These are phyloP conservation scores for Ligdia adustata DNA, from an alignment of 2,888 invertebrate species.

Conservation along the genomic window DNA sequence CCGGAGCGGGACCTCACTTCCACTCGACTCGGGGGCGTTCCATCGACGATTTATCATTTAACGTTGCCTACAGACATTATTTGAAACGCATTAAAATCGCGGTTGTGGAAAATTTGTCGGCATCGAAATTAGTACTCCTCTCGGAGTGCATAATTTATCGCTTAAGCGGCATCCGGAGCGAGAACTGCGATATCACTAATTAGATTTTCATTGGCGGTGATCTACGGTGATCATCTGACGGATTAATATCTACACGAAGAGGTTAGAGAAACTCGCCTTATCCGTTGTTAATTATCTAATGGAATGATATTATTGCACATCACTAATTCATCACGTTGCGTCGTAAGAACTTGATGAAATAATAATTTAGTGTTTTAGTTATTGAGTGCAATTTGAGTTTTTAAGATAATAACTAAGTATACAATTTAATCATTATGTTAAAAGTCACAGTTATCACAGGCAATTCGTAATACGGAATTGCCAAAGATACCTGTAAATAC, in stretches of 20 bases:
- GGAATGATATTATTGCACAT: conserved; percentile 5
- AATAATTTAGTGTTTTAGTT: too few relatives aligned
- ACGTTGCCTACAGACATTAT: conserved; percentile 83
- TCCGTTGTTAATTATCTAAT: conserved; percentile 1
- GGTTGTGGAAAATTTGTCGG: conserved; percentile 82
- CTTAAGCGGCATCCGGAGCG: conserved; percentile 70
- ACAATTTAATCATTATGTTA: too few relatives aligned
- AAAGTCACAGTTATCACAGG: too few relatives aligned
- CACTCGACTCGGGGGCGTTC: conserved; percentile 76
- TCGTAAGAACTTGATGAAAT: not conserved
- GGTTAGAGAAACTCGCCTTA: conserved; percentile 2
- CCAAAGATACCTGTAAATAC: too few relatives aligned
- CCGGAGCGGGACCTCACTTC: conserved; percentile 62
- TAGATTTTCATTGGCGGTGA: conserved; percentile 63
- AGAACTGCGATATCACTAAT: conserved; percentile 69
- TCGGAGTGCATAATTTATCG: conserved; percentile 80
- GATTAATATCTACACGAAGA: conserved; percentile 24
- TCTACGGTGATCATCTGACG: conserved; percentile 57
- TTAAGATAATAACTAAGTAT: too few relatives aligned
- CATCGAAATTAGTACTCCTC: conserved; percentile 81
- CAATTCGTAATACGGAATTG: too few relatives aligned
- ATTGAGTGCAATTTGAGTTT: too few relatives aligned
- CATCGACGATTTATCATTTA: conserved; percentile 82
- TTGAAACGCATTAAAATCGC: conserved; percentile 83
- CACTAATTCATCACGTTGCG: not conserved